phyloP scores from a whole-genome alignment of 2,888 invertebrate species.

The Byasa hedistus region DNA sequence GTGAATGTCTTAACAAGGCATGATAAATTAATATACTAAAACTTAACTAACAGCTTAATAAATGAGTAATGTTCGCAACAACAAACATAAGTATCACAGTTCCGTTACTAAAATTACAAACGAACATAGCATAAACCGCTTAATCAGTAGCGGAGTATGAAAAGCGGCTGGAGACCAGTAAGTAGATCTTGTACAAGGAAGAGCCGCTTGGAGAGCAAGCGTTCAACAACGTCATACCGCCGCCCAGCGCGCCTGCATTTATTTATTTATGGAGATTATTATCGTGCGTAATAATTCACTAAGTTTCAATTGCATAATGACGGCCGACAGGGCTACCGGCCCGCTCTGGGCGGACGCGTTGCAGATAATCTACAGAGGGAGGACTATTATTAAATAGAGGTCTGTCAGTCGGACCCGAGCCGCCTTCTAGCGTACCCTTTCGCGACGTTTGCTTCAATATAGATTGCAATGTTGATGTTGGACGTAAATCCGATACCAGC shows the following conservation, averaged over 20 bases:
- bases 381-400: slow-evolving; percentile 74
- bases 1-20: too few species aligned
- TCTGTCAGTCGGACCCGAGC: slow-evolving; percentile 62
- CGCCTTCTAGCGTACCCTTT: slow-evolving; percentile 42
- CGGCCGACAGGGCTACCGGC: slow-evolving; percentile 71
- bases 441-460: slow-evolving; percentile 33
- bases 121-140: slow-evolving; percentile 16
- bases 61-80: neutral
- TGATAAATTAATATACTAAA: too few species aligned
- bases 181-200: slow-evolving; percentile 22
- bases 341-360: slow-evolving; percentile 65
- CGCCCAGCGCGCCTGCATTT: slow-evolving; percentile 55
- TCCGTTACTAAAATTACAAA: slow-evolving; percentile 12
- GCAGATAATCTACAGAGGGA: slow-evolving; percentile 67
- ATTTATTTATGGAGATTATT: slow-evolving; percentile 78
- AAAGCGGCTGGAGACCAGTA: slow-evolving; percentile 25
- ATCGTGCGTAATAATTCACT: slow-evolving; percentile 79
- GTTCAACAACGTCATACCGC: slow-evolving; percentile 42
- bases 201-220: slow-evolving; percentile 22
- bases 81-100: slow-evolving; percentile 7
- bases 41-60: too few species aligned
- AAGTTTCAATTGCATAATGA: slow-evolving; percentile 80
- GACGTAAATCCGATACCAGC: slow-evolving; percentile 28
- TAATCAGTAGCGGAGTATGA: slow-evolving; percentile 22
- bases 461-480: slow-evolving; percentile 36